Conservation (phyloP, 1,140 invertebrate genomes). For the Caenorhabditis inopinata region DNA sequence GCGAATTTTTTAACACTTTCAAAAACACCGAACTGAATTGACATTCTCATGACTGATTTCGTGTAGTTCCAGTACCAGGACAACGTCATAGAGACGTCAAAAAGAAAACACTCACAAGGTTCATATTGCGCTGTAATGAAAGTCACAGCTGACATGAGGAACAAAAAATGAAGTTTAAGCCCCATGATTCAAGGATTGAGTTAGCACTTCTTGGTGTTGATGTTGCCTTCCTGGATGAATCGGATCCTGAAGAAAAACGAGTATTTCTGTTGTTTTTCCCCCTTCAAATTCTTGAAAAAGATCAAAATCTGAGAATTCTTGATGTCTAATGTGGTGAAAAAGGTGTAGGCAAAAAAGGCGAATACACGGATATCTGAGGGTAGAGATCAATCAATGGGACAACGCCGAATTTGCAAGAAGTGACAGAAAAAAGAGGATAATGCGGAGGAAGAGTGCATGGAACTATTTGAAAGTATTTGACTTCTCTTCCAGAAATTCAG, state of each 20-base stretch:
- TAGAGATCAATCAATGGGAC: slow-evolving; percentile 11
- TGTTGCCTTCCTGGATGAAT: background rate
- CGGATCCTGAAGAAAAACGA: background rate
- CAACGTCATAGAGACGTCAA: too few relatives aligned
- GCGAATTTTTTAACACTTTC: too few relatives aligned
- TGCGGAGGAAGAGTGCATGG: background rate
- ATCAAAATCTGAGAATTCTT: too few relatives aligned
- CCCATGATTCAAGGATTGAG: background rate
- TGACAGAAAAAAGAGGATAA: background rate
- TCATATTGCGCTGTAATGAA: background rate
- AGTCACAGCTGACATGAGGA: background rate
- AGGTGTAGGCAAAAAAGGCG: slow-evolving; percentile 18
- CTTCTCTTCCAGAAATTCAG: too few relatives aligned
- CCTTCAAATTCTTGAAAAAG: background rate
- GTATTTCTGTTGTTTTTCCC: background rate
- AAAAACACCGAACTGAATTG: too few relatives aligned
- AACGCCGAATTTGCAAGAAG: background rate
- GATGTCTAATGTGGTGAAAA: background rate
- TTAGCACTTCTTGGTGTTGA: background rate
- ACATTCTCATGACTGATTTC: too few relatives aligned
- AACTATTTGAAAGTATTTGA: too few relatives aligned
- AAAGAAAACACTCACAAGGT: background rate
- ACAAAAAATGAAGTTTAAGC: background rate
- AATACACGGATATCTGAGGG: slow-evolving; percentile 28
- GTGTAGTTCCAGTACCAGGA: too few relatives aligned